phyloP scores from a whole-genome alignment of 35 echinoderm and acorn worm genomes.

The Anneissia japonica region DNA sequence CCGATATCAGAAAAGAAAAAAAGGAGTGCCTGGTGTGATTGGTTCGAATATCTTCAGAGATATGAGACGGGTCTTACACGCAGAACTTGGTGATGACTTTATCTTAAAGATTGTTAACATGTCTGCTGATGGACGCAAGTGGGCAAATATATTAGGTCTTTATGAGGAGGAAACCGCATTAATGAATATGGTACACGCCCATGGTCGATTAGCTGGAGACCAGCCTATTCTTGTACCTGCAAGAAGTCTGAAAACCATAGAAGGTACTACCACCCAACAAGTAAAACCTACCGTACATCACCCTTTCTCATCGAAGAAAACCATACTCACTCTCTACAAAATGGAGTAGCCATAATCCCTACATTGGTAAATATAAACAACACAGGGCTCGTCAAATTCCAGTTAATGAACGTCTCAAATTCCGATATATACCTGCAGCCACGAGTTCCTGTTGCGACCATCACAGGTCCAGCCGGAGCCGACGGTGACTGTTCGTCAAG shows the following conservation, averaged over 20 bases:
- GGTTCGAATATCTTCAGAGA: constrained; percentile 21
- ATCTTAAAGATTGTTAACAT: background rate
- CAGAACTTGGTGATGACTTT: background rate
- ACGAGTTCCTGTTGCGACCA: background rate
- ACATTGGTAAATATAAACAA: constrained; percentile 6
- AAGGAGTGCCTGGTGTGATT: background rate
- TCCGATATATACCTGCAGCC: constrained; percentile 36
- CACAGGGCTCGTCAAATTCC: constrained; percentile 34
- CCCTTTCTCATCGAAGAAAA: constrained; percentile 30
- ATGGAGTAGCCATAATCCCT: constrained; percentile 26
- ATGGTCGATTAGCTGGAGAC: constrained; percentile 13
- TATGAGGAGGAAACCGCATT: constrained; percentile 8
- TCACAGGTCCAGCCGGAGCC: too few relatives aligned
- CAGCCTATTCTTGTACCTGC: constrained; percentile 34
- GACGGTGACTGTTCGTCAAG: background rate
- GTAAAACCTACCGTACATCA: background rate
- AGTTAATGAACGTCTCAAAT: constrained; percentile 27
- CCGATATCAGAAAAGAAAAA: background rate
- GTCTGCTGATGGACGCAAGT: constrained; percentile 9
- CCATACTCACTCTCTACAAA: constrained; percentile 1
- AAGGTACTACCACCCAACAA: constrained; percentile 11
- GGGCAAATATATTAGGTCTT: constrained; percentile 13
- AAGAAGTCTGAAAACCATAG: constrained; percentile 11
- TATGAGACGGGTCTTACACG: constrained; percentile 6
- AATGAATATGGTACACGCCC: background rate